Conservation (phyloP, 1,140 invertebrate species). For the Formica exsecta region DNA sequence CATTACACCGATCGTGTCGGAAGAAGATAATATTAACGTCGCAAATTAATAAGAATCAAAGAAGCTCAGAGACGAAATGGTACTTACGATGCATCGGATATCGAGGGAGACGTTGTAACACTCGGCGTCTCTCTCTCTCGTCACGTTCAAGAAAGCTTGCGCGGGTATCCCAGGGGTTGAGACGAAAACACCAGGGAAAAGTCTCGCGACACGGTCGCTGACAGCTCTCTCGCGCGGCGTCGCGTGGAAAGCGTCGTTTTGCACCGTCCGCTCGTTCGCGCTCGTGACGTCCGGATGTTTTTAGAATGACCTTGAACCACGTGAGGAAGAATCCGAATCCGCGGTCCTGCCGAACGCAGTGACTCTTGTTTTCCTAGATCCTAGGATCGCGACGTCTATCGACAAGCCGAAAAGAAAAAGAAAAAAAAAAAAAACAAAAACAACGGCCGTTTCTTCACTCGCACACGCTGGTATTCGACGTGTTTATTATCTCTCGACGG, state of each 20-base stretch:
- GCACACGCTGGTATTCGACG: conserved; percentile 75
- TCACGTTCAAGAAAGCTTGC: neutral
- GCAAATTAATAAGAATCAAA: too few species aligned
- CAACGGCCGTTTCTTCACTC: conserved; percentile 56
- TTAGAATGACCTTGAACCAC: conserved; percentile 75
- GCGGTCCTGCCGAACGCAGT: conserved; percentile 18
- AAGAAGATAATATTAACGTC: too few species aligned
- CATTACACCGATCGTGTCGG: neutral
- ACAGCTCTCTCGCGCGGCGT: conserved; percentile 38
- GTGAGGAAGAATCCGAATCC: conserved; percentile 55
- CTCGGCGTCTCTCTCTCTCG: neutral
- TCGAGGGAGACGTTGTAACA: neutral
- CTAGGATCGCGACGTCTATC: too few species aligned
- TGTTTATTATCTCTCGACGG: conserved; percentile 70
- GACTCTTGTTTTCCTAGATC: neutral
- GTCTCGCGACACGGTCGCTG: conserved; percentile 9
- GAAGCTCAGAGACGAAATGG: neutral
- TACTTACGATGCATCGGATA: conserved; percentile 40
- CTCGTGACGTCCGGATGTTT: conserved; percentile 67
- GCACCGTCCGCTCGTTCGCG: conserved; percentile 47
- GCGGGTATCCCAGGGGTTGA: too few species aligned
- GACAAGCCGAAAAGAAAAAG: too few species aligned
- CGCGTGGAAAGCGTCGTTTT: conserved; percentile 38
- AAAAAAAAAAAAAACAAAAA: too few species aligned
- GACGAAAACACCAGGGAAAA: neutral